A percentile compares a stretch with the other conserved stretches of the same genome.
Conservation (phyloP, 1,140 invertebrate genomes). For the Drosophila murphyi region DNA sequence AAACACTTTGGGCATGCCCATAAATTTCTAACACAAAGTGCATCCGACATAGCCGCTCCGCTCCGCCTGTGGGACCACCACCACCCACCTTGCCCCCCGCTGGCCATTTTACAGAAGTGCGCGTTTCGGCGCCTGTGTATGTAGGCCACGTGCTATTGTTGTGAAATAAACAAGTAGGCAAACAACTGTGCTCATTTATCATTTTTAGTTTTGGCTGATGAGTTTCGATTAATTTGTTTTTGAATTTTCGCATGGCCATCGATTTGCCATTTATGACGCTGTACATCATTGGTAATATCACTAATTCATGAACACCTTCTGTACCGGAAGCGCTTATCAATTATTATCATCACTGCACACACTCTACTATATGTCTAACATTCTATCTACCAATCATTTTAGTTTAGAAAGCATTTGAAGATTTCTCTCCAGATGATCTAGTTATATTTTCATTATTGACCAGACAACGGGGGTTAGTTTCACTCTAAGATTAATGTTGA, state of each 20-base stretch:
- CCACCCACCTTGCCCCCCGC: neutral
- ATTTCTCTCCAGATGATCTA: too few relatives aligned
- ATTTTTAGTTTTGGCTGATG: slow-evolving; percentile 13
- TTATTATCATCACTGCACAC: too few relatives aligned
- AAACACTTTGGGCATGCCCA: slow-evolving; percentile 54
- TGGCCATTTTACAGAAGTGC: neutral
- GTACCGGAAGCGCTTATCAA: slow-evolving; percentile 7
- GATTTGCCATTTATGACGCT: slow-evolving; percentile 1
- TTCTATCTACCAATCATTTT: too few relatives aligned
- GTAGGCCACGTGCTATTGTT: slow-evolving; percentile 20
- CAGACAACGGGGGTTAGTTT: too few relatives aligned
- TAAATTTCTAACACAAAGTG: slow-evolving; percentile 62
- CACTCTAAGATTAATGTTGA: too few relatives aligned
- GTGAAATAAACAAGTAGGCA: slow-evolving; percentile 12
- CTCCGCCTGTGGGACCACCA: neutral
- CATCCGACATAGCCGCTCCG: slow-evolving; percentile 40
- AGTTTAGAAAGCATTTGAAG: too few relatives aligned
- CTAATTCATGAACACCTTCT: neutral
- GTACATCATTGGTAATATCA: neutral
- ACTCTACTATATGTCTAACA: too few relatives aligned
- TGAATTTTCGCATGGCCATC: slow-evolving; percentile 1
- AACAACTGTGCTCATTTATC: slow-evolving; percentile 30
- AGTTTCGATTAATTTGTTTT: slow-evolving; percentile 5
- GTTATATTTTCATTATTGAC: too few relatives aligned
- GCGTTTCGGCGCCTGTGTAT: neutral